These are phyloP conservation scores for Meteorus cinctellus DNA, from an alignment of 2,888 invertebrate genomes.

Conservation along the genomic window DNA sequence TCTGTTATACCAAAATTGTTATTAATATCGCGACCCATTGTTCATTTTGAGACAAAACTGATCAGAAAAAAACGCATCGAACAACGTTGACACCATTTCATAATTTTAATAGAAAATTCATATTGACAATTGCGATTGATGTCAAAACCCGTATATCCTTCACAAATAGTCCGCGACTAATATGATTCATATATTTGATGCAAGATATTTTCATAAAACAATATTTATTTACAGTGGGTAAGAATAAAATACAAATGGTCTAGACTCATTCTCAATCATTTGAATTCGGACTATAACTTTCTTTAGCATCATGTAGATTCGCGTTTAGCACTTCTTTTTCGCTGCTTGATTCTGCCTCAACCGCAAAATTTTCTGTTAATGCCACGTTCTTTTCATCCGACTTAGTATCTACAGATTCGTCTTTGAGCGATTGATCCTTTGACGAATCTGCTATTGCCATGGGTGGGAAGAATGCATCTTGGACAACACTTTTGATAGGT, in stretches of 20 bases:
- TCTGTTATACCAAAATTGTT: neutral
- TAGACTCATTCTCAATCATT: too few species aligned
- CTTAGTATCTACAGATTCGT: slow-evolving; percentile 10
- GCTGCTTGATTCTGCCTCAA: neutral
- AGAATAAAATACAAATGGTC: neutral
- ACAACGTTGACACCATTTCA: neutral
- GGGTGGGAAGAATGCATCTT: slow-evolving; percentile 57
- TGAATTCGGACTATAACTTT: neutral
- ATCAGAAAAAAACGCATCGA: neutral
- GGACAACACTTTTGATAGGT: slow-evolving; percentile 65
- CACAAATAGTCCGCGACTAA: neutral
- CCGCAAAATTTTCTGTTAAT: slow-evolving; percentile 23
- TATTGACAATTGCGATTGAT: neutral
- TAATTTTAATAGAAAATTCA: neutral
- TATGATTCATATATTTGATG: neutral
- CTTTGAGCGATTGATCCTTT: neutral
- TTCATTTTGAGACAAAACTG: neutral
- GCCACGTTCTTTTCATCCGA: neutral
- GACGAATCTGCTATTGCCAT: slow-evolving; percentile 22
- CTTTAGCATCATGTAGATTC: neutral
- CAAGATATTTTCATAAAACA: neutral
- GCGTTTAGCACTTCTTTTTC: neutral
- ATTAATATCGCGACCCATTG: neutral
- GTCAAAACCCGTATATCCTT: neutral
- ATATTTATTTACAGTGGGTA: slow-evolving; percentile 1